A percentile compares a stretch with the other conserved stretches of the same genome.
Conservation (phyloP, 2,797 vertebrate species). For the Diplodus puntazzo region DNA sequence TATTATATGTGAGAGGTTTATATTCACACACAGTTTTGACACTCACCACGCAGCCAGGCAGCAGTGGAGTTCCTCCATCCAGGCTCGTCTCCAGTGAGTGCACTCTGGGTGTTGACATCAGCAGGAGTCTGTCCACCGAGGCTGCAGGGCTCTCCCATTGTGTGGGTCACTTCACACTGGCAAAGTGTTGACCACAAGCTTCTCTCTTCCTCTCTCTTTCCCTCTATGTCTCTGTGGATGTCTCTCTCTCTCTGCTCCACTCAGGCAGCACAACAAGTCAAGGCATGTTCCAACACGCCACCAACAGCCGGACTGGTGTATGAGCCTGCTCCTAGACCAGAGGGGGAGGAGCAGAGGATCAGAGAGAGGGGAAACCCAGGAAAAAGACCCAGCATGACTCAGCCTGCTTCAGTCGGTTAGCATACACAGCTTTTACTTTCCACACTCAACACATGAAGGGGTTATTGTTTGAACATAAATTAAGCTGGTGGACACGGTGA, state of each 20-base stretch:
- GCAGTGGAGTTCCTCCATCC: conserved; percentile 48
- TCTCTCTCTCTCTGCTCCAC: conserved; percentile 30
- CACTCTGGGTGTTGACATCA: conserved; percentile 42
- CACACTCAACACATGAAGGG: conserved; percentile 35
- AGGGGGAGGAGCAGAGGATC: conserved; percentile 81
- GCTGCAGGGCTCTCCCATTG: conserved; percentile 45
- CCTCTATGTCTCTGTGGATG: conserved; percentile 14
- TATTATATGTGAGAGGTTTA: conserved; percentile 39
- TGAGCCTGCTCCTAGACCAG: conserved; percentile 73
- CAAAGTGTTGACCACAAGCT: conserved; percentile 75
- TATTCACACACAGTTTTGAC: conserved; percentile 38
- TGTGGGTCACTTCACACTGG: conserved; percentile 71
- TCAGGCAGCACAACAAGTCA: conserved; percentile 86
- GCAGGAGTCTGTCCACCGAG: conserved; percentile 34
- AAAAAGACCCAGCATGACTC: conserved; percentile 78
- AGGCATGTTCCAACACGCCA: conserved; percentile 86
- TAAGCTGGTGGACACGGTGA: background rate
- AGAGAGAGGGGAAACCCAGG: conserved; percentile 78
- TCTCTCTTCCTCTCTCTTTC: conserved; percentile 26
- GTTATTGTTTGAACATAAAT: conserved; percentile 8
- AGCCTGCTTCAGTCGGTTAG: conserved; percentile 68
- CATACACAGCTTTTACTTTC: conserved; percentile 55
- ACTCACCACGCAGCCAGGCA: conserved; percentile 65
- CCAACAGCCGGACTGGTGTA: conserved; percentile 75
- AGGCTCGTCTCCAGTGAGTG: conserved; percentile 20